Evolutionary conservation across 2,113 vertebrate species (phyloP), one percentile per base, ranked within the genome.

Genomic region (Sander vitreus): DNA sequence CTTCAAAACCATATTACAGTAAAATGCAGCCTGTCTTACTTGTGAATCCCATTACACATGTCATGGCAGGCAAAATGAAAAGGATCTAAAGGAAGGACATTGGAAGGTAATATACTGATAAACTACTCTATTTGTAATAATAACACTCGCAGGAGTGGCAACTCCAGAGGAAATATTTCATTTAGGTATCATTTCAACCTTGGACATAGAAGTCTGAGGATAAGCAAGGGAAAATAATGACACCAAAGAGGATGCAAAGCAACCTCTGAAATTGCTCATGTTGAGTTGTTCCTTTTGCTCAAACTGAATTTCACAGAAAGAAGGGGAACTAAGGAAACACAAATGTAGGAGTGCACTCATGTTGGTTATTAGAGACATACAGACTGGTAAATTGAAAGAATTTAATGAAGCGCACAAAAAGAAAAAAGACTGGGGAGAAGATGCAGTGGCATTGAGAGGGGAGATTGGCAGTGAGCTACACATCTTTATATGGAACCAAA

Each of bases 41-140:
- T 77, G 60, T 88, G 73, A 92, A 90, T 89, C 80, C 73, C 81
- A 91, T 93, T 85, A 87, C 57, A 80, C n/a, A 59, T 66, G 55
- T 72, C 51, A 55, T 84, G 85, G 88, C 84, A 89, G 74, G 78
- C 78, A 68, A 85, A 90, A 91, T 89, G 78, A 90, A 84, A 80
- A 69, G 65, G 89, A 88, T 83, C 75, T 85, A 81, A 83, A 80
- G 82, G 85, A 83, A 90, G 75, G 86, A 92, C 80, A 82, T 48
- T 23, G 62, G 78, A 76, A 76, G 67, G 85, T 72, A 85, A 89
- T 71, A 79, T 53, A 79, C 86, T 82, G 82, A 94, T 91, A 92
- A 92, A 92, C 59, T 81, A 63, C 63, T 87, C 78, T 64, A 89
- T 89, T 90, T 86, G 79, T 83, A 87, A 90, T 86, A 87, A 89